Evolutionary conservation across 2,797 vertebrate species (phyloP).

Genomic region (Phoeniculus purpureus): DNA sequence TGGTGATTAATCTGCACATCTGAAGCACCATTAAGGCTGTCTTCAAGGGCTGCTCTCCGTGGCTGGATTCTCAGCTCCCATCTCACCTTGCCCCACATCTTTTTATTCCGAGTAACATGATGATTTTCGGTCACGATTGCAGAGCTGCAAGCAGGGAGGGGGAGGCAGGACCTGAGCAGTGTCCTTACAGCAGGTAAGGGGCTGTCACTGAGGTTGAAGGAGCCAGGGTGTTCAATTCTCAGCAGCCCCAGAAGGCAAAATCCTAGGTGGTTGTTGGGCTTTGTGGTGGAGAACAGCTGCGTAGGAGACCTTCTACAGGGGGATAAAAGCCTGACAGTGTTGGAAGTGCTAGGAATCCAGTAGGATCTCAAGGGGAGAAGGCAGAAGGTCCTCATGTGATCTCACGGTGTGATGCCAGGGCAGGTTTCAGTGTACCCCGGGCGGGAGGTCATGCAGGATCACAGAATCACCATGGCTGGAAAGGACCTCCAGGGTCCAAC

Average conservation of each 20-base stretch:
- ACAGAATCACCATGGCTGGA: no score
- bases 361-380: background rate
- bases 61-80: background rate
- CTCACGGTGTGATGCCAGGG: background rate
- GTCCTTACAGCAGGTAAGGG: background rate
- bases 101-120: background rate
- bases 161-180: background rate
- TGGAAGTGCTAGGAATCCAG: background rate
- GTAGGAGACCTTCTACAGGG: background rate
- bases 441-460: background rate
- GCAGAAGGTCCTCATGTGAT: background rate
- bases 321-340: background rate
- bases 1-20: background rate
- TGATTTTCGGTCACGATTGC: background rate
- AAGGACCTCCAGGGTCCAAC: no score
- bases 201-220: background rate
- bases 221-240: background rate
- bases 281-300: background rate
- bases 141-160: background rate
- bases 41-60: rapidly evolving
- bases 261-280: background rate
- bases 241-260: background rate
- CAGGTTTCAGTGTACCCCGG: background rate
- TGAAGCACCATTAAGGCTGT: background rate
- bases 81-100: background rate